These are phyloP conservation scores for Phalacrocorax carbo DNA, from an alignment of 2,113 vertebrate genomes.

Conservation along the genomic window DNA sequence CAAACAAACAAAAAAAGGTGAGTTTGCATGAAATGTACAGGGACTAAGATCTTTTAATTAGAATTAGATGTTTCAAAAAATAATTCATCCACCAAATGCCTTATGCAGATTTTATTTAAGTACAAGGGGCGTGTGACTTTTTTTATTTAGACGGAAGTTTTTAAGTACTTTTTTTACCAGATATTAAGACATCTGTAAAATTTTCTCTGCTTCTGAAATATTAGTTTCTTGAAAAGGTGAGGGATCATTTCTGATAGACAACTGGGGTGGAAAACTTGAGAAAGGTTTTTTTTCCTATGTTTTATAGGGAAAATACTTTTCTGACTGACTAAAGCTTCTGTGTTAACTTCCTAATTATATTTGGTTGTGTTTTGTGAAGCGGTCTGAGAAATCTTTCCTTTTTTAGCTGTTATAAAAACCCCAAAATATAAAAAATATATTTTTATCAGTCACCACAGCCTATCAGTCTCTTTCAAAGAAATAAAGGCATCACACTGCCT, in stretches of 20 bases:
- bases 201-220: not conserved
- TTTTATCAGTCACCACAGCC: not conserved
- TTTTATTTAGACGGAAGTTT: not conserved
- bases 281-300: accelerated
- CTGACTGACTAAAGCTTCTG: not conserved
- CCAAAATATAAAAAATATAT: not conserved
- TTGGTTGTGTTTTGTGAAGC: not conserved
- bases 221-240: not conserved
- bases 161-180: not conserved
- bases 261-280: accelerated
- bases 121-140: not conserved
- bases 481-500: not conserved
- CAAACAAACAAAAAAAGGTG: not conserved
- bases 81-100: not conserved
- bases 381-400: not conserved
- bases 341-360: not conserved
- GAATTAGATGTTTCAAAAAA: not conserved
- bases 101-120: not conserved
- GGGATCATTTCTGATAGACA: not conserved
- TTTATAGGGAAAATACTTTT: not conserved
- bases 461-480: not conserved
- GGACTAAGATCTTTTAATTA: not conserved
- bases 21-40: not conserved
- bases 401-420: not conserved
- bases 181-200: not conserved